Evolutionary conservation across 2,113 vertebrate species (phyloP).

Genomic region (Otolemur garnettii): DNA sequence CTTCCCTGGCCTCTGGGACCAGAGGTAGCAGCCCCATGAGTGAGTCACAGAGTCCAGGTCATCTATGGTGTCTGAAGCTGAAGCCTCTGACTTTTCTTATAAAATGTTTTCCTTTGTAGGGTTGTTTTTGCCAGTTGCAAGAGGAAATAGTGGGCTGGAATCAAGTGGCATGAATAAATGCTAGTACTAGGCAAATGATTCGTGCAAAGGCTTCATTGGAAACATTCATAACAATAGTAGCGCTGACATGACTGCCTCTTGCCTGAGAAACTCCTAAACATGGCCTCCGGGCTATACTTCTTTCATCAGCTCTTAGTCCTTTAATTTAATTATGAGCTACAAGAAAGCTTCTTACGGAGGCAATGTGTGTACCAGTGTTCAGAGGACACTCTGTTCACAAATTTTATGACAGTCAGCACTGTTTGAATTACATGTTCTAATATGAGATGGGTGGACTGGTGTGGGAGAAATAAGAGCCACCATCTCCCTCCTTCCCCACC

Average conservation of each 20-base stretch:
- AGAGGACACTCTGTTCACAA: constrained; percentile 73
- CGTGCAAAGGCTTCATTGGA: constrained; percentile 62
- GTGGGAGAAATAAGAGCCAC: constrained; percentile 72
- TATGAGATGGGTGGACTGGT: constrained; percentile 65
- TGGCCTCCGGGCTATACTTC: constrained; percentile 21
- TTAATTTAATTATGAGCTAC: constrained; percentile 76
- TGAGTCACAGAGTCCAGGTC: neutral
- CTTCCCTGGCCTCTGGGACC: neutral
- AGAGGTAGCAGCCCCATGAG: neutral
- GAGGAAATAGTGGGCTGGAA: constrained; percentile 63
- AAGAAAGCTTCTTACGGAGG: constrained; percentile 63
- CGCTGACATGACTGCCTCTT: constrained; percentile 38
- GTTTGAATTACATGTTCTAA: constrained; percentile 78
- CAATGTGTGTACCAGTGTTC: neutral
- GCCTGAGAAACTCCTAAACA: constrained; percentile 62
- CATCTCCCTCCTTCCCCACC: neutral
- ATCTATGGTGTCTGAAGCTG: neutral
- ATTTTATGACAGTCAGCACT: constrained; percentile 80
- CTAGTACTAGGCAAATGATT: constrained; percentile 15
- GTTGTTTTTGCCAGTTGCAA: constrained; percentile 68
- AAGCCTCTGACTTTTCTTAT: neutral
- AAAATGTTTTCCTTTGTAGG: constrained; percentile 34
- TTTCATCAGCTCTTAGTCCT: constrained; percentile 48
- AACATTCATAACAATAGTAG: constrained; percentile 57
- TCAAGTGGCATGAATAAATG: constrained; percentile 44